These are phyloP conservation scores for Callospermophilus lateralis DNA, from an alignment of 2,113 vertebrate species.

Conservation along the genomic window DNA sequence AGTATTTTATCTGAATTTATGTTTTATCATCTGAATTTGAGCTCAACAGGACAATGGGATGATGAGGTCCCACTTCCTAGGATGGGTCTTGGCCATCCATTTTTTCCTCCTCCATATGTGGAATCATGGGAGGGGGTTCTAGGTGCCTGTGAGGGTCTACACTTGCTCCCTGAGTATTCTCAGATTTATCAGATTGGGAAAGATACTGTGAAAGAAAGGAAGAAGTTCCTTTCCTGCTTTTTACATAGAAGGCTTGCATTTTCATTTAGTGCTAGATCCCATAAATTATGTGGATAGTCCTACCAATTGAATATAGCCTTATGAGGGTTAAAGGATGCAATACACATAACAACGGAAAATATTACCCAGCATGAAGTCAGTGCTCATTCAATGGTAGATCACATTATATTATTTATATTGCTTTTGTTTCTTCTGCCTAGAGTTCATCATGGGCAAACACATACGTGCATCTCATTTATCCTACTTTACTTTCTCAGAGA, in stretches of 20 bases:
- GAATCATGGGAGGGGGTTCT: neutral
- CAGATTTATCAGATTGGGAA: neutral
- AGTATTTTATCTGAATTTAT: neutral
- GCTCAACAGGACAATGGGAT: neutral
- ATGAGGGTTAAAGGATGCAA: neutral
- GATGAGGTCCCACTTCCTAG: neutral
- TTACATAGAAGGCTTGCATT: neutral
- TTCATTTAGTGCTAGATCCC: neutral
- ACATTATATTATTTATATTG: neutral
- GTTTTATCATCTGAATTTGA: neutral
- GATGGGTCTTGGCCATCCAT: accelerated
- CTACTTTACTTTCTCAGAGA: neutral
- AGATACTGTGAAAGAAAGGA: neutral
- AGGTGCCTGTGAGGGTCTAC: neutral
- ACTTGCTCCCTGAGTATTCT: neutral
- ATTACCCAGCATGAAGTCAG: neutral
- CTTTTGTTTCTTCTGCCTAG: neutral
- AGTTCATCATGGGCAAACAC: neutral
- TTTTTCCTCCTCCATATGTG: neutral
- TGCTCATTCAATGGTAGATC: neutral
- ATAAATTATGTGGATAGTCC: neutral
- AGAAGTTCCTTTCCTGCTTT: neutral
- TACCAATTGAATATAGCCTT: neutral
- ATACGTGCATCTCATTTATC: neutral
- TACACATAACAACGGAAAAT: neutral